Evolutionary conservation across 2,888 invertebrate genomes (phyloP), one percentile per base, ranked within the genome.

Genomic region (Acleris cristana): DNA sequence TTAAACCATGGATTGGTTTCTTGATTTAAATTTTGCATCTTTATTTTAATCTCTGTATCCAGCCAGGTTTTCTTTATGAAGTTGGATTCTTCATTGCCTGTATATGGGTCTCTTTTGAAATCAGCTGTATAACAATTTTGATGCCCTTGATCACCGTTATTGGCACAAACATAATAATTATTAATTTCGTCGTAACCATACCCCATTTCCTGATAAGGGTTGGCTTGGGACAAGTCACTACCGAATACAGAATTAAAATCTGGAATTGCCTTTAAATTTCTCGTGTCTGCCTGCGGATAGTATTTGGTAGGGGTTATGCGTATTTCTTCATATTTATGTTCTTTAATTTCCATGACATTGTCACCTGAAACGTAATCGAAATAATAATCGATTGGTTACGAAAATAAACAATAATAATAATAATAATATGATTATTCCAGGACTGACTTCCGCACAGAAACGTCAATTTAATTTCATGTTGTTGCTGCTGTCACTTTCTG

Each of bases 311-410:
- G 60, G 40, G 4, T 40, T 40, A 30, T 12, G 10, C 8, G 21
- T 19, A 18, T 45, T 52, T 66, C 66, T 48, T 62, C 52, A 56
- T 66, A 66, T 12, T 26, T 52, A 34, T 57, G 49, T 45, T 65
- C 60, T 44, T 61, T 44, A 10, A 61, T 55, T 61, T 61, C n/a
- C 8, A 56, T 51, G 2, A 45, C 1, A 21, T 60, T 56, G 1
- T 56, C 16, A 49, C 19, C 65, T 65, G 54, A 34, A 65, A 65
- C 21, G 4, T 40, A 45, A 48, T 6, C 3, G 26, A 58, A 8
- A 26, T 40, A 21, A 52, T 7, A 19, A 16, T 6, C 18, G 10
- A 0, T 34, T 34, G 12, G 12, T 12, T 3, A 34, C 34, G 1
- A 34, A 34, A 34, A 34, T 3, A 2, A 8, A 26, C n/a, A n/a